Percentiles rank a stretch among this genome's conserved stretches.
Conservation (phyloP, 2,888 invertebrate species). For the Zelleria hepariella region DNA sequence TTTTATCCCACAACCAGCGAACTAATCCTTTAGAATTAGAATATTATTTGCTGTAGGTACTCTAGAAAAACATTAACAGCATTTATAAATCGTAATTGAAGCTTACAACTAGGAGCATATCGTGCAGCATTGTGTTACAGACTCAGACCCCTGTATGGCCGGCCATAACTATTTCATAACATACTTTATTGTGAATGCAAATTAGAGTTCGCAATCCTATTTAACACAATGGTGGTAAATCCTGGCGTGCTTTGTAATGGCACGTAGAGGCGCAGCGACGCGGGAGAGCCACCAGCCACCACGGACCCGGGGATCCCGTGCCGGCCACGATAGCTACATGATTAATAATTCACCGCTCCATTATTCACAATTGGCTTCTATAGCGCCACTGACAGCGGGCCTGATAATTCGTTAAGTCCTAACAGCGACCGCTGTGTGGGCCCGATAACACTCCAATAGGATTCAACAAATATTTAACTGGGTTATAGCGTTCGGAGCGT, state of each 20-base stretch:
- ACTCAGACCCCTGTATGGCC: too few species aligned
- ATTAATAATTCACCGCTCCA: constrained; percentile 47
- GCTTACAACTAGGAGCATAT: too few species aligned
- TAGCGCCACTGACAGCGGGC: constrained; percentile 46
- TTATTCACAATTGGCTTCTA: constrained; percentile 61
- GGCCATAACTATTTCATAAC: constrained; percentile 13
- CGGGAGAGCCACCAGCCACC: neutral
- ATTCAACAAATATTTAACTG: constrained; percentile 40
- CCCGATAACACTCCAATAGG: constrained; percentile 54
- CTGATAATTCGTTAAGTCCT: constrained; percentile 63
- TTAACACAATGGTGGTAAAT: constrained; percentile 32
- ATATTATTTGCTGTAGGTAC: too few species aligned
- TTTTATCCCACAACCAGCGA: too few species aligned
- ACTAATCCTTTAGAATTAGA: too few species aligned
- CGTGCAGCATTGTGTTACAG: too few species aligned
- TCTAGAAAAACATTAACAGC: too few species aligned
- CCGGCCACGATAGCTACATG: constrained; percentile 19
- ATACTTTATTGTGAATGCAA: constrained; percentile 20
- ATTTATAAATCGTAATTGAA: too few species aligned
- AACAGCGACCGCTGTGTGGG: constrained; percentile 55
- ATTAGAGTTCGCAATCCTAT: constrained; percentile 23
- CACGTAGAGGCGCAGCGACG: neutral
- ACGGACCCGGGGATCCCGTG: constrained; percentile 5
- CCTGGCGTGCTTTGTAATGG: constrained; percentile 25
- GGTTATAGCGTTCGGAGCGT: constrained; percentile 20